Percentiles rank a stretch among this genome's conserved stretches.
Evolutionary conservation across 2,888 invertebrate species (phyloP).

Genomic region (Dioctria linearis): DNA sequence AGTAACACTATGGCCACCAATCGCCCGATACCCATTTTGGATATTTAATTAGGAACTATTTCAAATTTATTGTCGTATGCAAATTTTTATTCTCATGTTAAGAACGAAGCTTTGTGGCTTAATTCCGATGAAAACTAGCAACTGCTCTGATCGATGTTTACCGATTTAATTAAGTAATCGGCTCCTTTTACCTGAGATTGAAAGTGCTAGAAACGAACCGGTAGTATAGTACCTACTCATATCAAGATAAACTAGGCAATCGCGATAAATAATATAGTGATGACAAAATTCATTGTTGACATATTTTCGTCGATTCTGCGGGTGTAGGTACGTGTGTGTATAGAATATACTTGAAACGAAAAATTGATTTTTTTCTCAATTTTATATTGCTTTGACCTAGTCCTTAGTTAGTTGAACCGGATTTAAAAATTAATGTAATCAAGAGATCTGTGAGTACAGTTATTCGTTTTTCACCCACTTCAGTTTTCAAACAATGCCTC

Average conservation of each 20-base stretch:
- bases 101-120: slow-evolving; percentile 40
- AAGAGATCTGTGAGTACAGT: too few species aligned
- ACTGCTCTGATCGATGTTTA: slow-evolving; percentile 32
- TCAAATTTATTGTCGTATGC: slow-evolving; percentile 45
- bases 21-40: slow-evolving; percentile 24
- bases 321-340: too few species aligned
- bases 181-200: slow-evolving; percentile 26
- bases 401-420: too few species aligned
- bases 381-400: too few species aligned
- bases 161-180: slow-evolving; percentile 37
- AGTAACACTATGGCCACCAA: not conserved
- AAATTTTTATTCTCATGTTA: slow-evolving; percentile 45
- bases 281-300: slow-evolving; percentile 20
- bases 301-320: not conserved
- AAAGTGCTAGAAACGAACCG: slow-evolving; percentile 29
- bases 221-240: not conserved
- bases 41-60: slow-evolving; percentile 45
- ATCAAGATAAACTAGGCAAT: slow-evolving; percentile 13
- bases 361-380: too few species aligned
- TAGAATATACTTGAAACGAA: too few species aligned
- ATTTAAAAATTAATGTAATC: too few species aligned
- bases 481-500: slow-evolving; percentile 9
- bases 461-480: not conserved
- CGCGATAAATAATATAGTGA: slow-evolving; percentile 23
- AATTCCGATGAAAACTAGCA: slow-evolving; percentile 14